Percentiles rank a stretch among this genome's conserved stretches.
phyloP scores from a whole-genome alignment of 1,140 invertebrate genomes.

The Magallana ariakensis region DNA sequence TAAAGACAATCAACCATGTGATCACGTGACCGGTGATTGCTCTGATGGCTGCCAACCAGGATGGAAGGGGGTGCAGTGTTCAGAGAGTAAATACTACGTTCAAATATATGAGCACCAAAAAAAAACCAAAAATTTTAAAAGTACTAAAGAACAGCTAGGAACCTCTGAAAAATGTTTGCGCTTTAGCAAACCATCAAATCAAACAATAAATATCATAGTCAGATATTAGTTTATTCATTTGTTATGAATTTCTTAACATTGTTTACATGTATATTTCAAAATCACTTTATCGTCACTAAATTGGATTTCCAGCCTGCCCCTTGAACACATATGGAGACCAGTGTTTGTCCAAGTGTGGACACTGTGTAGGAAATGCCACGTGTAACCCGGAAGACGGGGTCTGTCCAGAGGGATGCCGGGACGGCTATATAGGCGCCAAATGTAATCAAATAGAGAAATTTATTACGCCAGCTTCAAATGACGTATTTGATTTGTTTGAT shows the following conservation, averaged over 20 bases:
- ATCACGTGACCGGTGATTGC: constrained; percentile 69
- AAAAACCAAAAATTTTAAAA: too few species aligned
- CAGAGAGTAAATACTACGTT: constrained; percentile 53
- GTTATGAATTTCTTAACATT: too few species aligned
- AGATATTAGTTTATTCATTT: too few species aligned
- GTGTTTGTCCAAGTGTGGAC: constrained; percentile 65
- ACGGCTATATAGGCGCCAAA: constrained; percentile 59
- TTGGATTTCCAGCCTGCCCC: constrained; percentile 62
- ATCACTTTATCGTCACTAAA: too few species aligned
- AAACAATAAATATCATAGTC: too few species aligned
- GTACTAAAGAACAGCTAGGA: too few species aligned
- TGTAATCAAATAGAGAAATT: constrained; percentile 14
- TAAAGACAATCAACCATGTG: constrained; percentile 63
- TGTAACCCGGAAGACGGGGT: constrained; percentile 62
- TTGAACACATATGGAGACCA: constrained; percentile 61
- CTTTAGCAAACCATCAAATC: too few species aligned
- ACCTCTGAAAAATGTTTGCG: too few species aligned
- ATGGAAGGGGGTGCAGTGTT: constrained; percentile 68
- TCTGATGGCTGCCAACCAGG: constrained; percentile 69
- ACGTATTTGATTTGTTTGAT: too few species aligned
- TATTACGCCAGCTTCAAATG: not conserved
- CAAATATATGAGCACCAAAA: too few species aligned
- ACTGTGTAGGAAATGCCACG: constrained; percentile 58
- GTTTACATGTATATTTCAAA: too few species aligned
- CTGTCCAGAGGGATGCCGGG: constrained; percentile 62